Base-by-base conservation (phyloP, 2,797 vertebrate species). In the Sardinella longiceps region DNA sequence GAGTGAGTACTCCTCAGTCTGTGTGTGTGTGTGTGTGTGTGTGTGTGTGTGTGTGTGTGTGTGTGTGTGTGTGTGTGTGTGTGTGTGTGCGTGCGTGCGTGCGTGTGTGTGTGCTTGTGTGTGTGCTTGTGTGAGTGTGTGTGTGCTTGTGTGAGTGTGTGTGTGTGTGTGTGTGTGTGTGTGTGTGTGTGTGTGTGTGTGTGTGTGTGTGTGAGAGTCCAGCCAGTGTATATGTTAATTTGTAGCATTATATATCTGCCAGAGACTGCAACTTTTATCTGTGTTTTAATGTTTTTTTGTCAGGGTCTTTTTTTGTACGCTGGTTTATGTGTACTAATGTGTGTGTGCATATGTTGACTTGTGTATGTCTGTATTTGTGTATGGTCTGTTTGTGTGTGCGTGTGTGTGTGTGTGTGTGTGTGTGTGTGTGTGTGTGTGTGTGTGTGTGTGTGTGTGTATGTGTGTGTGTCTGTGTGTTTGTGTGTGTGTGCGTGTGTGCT, bases 1-100 rank as follows among this genome's bases (percentile, higher is more conserved):
- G 96, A 97, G 97, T 98, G 89, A 93, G 96, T 84, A 30, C 28
- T 30, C 25, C 25, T 51, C 1, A 1, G 4, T 81, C 45, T 50
- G 28, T 50, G 28, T n/a, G 23, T 53, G 53, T 58, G 20, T 80
- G 33, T 50, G 45, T 33, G 45, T 50, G 60, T 33, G 58, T 18
- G 23, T 81, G 37, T 48, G 43, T 48, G n/a, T 51, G 43, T 81
- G 43, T 33, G 43, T 48, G 43, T 20, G 18, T 51, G 48, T 51
- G 48, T 77, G 46, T 46, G 58, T 63, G 81, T 82, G 81, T 30
- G 56, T 15, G 39, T 45, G 56, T 15, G 33, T 82, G 39, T 82
- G n/a, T 63, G 82, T 82, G 81, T 56, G 50, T 53, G 81, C 37
- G 80, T 81, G 80, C 53, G 48, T 60, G 58, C 11, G n/a, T 60